Evolutionary conservation across 92 coral and sea anemone species (phyloP), one percentile per base, ranked within the genome.

Genomic region (Actinostola sp.): DNA sequence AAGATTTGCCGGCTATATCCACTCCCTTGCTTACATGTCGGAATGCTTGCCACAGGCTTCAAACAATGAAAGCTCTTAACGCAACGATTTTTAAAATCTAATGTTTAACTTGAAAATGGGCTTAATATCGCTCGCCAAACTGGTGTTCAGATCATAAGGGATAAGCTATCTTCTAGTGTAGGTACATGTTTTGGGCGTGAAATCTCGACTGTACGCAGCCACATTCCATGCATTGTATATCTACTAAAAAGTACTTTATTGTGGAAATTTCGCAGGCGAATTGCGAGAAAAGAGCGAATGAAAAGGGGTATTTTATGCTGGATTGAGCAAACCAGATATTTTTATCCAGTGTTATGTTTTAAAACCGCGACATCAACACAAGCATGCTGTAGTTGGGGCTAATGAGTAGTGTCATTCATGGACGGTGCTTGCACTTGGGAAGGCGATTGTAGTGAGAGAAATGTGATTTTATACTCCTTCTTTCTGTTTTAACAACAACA

Each of bases 121-220:
- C 38, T 57, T 57, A 57, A 26, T 9, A 19, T 57, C 39, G 9
- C 6, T 28, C 5, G 19, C 63, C 29, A 57, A 27, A 12, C 21
- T 57, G 36, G 0, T 9, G 63, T 27, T 27, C 2, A 19, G 63
- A 57, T 57, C 20, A 57, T 57, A 30, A 21, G 27, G 63, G 63
- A 57, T 57, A 57, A 57, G 63, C 19, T 16, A 48, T 27, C 11
- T 4, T 4, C 42, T 30, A n/a, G 63, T 19, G 21, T 11, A 27
- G 19, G 36, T 57, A 1, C 13, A 29, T 57, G 38, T 57, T 27
- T 57, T 57, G 74, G 74, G 74, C 74, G 74, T 68, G 48, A 68
- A 68, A 52, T 16, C 9, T 53, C 29, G 21, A 48, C 13, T 48
- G 42, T 66, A 66, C 60, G 21, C 11, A 39, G 31, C 3, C 41